These are phyloP conservation scores for Halcyon leucocephala DNA, from an alignment of 2,797 vertebrate genomes.

Conservation along the genomic window DNA sequence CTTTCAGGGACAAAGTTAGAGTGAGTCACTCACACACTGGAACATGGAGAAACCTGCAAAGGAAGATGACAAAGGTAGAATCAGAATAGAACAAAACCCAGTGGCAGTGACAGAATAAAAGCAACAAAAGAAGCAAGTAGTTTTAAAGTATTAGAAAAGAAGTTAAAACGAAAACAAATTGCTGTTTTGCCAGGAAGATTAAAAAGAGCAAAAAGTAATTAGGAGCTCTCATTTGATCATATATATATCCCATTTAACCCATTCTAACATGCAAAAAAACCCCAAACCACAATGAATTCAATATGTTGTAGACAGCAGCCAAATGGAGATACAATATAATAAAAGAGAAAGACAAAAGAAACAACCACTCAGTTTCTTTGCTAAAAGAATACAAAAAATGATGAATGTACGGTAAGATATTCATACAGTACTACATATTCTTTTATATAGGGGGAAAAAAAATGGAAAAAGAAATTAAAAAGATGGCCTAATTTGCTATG, in stretches of 20 bases:
- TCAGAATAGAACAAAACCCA: neutral
- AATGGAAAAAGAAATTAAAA: neutral
- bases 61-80: neutral
- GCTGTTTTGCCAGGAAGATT: neutral
- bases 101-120: neutral
- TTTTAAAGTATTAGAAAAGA: neutral
- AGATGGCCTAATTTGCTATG: neutral
- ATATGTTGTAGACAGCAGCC: neutral
- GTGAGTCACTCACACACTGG: neutral
- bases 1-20: neutral
- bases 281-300: neutral
- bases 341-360: neutral
- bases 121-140: neutral
- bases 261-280: neutral
- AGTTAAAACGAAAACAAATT: neutral
- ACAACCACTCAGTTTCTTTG: fast-evolving
- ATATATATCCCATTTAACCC: neutral
- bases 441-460: neutral
- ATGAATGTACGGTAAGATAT: neutral
- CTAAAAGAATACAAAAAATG: neutral
- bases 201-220: neutral
- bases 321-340: neutral
- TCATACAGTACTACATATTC: neutral
- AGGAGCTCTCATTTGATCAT: neutral
- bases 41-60: neutral